Base-by-base conservation (phyloP, 2,888 invertebrate species). In the Ormyrus labotus region DNA sequence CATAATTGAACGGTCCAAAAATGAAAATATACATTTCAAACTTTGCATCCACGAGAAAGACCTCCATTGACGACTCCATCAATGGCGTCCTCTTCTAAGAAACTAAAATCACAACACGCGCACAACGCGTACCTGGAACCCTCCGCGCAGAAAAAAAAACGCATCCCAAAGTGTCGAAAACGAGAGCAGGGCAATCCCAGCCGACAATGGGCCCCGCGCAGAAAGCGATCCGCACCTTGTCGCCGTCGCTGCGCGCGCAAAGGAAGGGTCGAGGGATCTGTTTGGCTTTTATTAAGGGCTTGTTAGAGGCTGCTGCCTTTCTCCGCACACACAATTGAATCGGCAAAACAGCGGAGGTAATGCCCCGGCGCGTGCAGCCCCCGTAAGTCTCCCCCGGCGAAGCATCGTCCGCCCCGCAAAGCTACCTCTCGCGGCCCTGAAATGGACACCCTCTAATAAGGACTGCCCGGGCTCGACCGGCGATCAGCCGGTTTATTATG, bases 271-370 rank as follows among this genome's bases (percentile, higher is more conserved):
- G 58, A 48, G 61, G n/a, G 51, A 58, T 19, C 87, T 89, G 90
- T 89, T 90, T 89, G 90, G 90, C 90, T 90, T 90, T 90, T 90
- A 90, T 90, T 90, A 90, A 90, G 89, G 88, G 84, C 90, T 90
- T 90, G 90, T 90, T 90, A 90, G 88, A 47, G 86, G 88, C 50
- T 9, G 51, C 87, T 89, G 87, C 87, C 87, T 89, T 89, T 89
- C 89, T 87, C 87, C 86, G 86, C 86, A 86, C 88, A 88, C 89
- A 89, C 90, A 89, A 90, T 90, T 89, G 90, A 90, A 88, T 89
- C 88, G 89, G 89, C 90, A 89, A 90, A 90, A 90, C 88, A 88
- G 88, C 90, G 68, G 68, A 76, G 34, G 45, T 72, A 80, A 80
- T 80, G 64, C 80, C 47, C 57, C 47, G 48, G 69, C 69, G 65